A percentile compares a stretch with the other conserved stretches of the same genome.
These are phyloP conservation scores for Drosophila atroscutellata DNA, from an alignment of 2,888 invertebrate species.

Conservation along the genomic window DNA sequence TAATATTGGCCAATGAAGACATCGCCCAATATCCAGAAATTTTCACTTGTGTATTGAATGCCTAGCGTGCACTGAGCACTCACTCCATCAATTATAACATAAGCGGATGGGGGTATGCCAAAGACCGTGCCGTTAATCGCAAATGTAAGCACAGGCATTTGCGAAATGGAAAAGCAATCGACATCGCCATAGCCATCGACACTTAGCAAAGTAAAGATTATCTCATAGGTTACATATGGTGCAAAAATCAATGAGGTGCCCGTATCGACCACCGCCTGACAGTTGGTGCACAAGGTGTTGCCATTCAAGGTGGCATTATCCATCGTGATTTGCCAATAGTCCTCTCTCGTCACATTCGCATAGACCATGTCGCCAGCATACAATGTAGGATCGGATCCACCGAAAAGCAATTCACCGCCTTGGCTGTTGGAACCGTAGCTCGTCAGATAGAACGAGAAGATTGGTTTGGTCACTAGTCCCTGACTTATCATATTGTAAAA, in stretches of 20 bases:
- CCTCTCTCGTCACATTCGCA: conserved; percentile 91
- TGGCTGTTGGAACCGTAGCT: conserved; percentile 88
- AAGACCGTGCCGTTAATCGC: conserved; percentile 90
- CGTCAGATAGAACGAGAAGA: conserved; percentile 97
- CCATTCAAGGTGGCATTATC: conserved; percentile 87
- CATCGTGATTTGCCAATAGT: conserved; percentile 98
- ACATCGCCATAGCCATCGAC: conserved; percentile 84
- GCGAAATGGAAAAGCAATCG: conserved; percentile 90
- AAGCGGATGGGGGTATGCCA: conserved; percentile 91
- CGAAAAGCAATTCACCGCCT: conserved; percentile 95
- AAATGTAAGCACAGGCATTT: conserved; percentile 91
- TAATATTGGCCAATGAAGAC: conserved; percentile 97
- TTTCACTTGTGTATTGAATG: conserved; percentile 91
- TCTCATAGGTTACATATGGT: conserved; percentile 18
- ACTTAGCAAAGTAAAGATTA: not conserved
- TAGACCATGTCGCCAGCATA: conserved; percentile 89
- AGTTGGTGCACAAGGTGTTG: conserved; percentile 86
- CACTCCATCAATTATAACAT: conserved; percentile 86
- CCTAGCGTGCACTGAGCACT: conserved; percentile 94
- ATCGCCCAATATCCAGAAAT: conserved; percentile 97
- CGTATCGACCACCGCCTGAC: conserved; percentile 94
- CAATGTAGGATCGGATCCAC: conserved; percentile 95
- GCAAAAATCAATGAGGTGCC: conserved; percentile 96
- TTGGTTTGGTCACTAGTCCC: conserved; percentile 87
- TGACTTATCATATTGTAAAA: conserved; percentile 96